These are phyloP conservation scores for Poecilia gillii DNA, from an alignment of 2,797 vertebrate species.

Conservation along the genomic window DNA sequence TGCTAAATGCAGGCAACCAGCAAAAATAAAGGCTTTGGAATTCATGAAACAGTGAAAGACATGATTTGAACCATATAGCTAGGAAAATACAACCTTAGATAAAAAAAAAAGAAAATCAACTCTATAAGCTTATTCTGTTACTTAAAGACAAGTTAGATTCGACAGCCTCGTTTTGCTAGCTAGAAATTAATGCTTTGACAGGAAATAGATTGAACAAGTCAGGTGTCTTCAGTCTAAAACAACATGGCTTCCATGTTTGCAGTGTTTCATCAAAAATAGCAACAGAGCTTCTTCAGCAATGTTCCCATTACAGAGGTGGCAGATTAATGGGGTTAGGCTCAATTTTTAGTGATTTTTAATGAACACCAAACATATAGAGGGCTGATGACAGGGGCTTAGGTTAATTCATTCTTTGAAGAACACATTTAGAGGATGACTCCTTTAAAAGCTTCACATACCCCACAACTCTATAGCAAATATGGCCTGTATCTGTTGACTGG, in stretches of 20 bases:
- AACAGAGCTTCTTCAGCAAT: background rate
- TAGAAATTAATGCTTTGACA: background rate
- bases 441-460: background rate
- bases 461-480: background rate
- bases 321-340: background rate
- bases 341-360: background rate
- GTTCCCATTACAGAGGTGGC: background rate
- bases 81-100: background rate
- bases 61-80: background rate
- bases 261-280: background rate
- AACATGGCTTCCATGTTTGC: too few relatives aligned
- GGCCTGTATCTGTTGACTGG: background rate
- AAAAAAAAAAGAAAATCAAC: background rate
- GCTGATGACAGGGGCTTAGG: background rate
- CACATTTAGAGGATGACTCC: background rate
- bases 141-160: background rate
- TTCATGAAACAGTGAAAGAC: background rate
- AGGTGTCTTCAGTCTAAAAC: too few relatives aligned
- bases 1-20: background rate
- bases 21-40: background rate
- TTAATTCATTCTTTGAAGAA: background rate
- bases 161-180: background rate
- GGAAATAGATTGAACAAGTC: too few relatives aligned
- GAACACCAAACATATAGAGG: background rate
- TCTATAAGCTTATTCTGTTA: background rate